Conservation (phyloP, 1,140 invertebrate genomes). For the Bombus difficillimus region DNA sequence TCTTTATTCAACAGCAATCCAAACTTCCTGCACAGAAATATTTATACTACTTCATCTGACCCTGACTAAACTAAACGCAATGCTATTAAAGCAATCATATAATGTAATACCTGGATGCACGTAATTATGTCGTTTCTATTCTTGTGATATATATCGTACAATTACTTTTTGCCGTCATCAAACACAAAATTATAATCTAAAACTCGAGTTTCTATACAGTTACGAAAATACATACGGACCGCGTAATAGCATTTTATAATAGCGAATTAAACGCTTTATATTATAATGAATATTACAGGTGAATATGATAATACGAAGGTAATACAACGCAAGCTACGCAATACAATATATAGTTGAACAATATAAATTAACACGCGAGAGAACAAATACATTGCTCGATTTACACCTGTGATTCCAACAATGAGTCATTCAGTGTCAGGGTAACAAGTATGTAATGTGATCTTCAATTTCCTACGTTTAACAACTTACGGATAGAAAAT, state of each 20-base stretch:
- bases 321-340: neutral
- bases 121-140: neutral
- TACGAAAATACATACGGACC: neutral
- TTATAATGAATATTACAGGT: neutral
- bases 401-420: neutral
- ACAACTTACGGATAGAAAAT: too few relatives aligned
- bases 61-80: neutral
- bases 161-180: too few relatives aligned
- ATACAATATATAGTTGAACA: neutral
- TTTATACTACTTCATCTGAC: neutral
- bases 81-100: neutral
- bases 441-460: neutral
- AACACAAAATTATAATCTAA: neutral
- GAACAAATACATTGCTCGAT: neutral
- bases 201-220: neutral
- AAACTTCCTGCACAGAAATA: constrained; percentile 14
- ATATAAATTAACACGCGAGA: neutral
- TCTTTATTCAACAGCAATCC: neutral
- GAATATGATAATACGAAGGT: neutral
- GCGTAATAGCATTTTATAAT: neutral
- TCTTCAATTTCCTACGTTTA: neutral
- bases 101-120: neutral
- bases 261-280: neutral
- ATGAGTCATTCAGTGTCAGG: neutral
- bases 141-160: neutral